These are phyloP conservation scores for Chloroceryle aenea DNA, from an alignment of 2,113 vertebrate genomes.

Conservation along the genomic window DNA sequence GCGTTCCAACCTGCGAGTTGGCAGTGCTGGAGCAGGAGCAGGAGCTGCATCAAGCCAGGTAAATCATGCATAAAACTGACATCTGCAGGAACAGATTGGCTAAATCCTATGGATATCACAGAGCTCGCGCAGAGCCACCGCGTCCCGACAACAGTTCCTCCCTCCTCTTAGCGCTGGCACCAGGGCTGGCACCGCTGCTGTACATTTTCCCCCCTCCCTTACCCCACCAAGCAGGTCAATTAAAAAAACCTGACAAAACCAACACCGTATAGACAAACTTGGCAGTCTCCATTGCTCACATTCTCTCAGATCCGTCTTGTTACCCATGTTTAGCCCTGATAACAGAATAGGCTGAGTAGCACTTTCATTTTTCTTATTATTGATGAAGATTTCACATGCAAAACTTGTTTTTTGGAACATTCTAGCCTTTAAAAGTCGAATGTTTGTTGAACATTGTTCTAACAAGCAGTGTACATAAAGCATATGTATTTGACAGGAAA, in stretches of 20 bases:
- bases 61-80: constrained; percentile 59
- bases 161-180: not conserved
- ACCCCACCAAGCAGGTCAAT: not conserved
- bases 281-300: not conserved
- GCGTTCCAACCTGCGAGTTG: not conserved
- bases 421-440: not conserved
- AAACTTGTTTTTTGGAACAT: not conserved
- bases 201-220: not conserved
- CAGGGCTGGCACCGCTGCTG: fast-evolving
- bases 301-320: not conserved
- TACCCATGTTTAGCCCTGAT: not conserved
- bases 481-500: constrained; percentile 57
- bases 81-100: constrained; percentile 65
- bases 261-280: not conserved
- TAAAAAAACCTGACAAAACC: not conserved
- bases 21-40: not conserved
- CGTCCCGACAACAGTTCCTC: fast-evolving
- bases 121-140: not conserved
- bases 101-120: constrained; percentile 32
- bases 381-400: not conserved
- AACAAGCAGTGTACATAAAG: constrained; percentile 51
- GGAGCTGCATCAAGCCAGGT: constrained; percentile 5
- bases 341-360: not conserved
- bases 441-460: constrained; percentile 51
- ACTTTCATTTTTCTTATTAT: not conserved